Base-by-base conservation (phyloP, 2,888 invertebrate species). In the Crocallis elinguaria region DNA sequence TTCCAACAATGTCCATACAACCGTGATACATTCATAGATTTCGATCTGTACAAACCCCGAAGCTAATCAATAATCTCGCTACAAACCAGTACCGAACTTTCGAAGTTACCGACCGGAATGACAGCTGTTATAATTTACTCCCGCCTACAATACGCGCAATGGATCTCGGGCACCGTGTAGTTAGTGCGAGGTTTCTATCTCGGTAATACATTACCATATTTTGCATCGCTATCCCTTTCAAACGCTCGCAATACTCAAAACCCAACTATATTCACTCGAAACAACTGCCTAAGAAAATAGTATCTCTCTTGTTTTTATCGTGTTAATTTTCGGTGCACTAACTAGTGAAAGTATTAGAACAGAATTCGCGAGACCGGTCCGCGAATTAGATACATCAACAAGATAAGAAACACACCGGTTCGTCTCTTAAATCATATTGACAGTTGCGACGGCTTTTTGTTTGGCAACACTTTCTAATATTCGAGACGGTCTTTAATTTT, bases 401-500 rank as follows among this genome's bases (percentile, higher is more conserved):
- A 39, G 27, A 29, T 21, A 12, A 16, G 21, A 23, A 37, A 52
- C 41, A 46, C 32, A 39, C 42, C 11, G 41, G 27, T 51, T 57
- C 39, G 23, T 35, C 35, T 41, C 42, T 32, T 19, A 42, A 46
- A 32, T 39, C 38, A 45, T 44, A 55, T 42, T 61, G 64, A 64
- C 60, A 56, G 46, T 43, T 57, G 12, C 60, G 64, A 63, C 63
- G 63, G 58, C 51, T 60, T 37, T 61, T 62, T 62, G 60, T 64
- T 54, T 43, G 57, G 54, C 51, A 54, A 45, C 52, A 55, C 64
- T 66, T 62, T 66, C 66, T 64, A 64, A 57, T 49, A 48, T 57
- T 49, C 42, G 23, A 33, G 16, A 19, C 45, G 39, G 27, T 5
- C 17, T 29, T 39, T 33, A 30, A n/a, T 30, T 25, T 37, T 37